phyloP scores from a whole-genome alignment of 1,140 invertebrate species.

The Listronotus bonariensis region DNA sequence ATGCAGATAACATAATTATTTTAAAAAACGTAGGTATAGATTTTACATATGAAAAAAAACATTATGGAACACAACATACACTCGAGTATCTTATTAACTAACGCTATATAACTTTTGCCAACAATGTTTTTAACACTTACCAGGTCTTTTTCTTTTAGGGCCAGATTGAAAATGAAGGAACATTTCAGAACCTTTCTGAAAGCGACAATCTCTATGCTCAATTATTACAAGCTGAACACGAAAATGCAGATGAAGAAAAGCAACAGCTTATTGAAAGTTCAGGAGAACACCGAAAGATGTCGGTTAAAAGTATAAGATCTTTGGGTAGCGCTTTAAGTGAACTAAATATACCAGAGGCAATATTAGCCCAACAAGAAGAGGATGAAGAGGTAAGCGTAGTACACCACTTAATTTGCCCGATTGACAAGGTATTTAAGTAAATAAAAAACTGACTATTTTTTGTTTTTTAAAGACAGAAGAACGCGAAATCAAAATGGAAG shows the following conservation, averaged over 20 bases:
- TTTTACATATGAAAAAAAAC: too few relatives aligned
- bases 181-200: conserved; percentile 67
- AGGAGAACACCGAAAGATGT: conserved; percentile 42
- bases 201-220: conserved; percentile 67
- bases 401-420: too few relatives aligned
- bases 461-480: conserved; percentile 32
- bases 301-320: conserved; percentile 42
- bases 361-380: conserved; percentile 44
- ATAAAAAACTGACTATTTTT: too few relatives aligned
- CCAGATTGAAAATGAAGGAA: conserved; percentile 67
- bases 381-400: conserved; percentile 28
- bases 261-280: conserved; percentile 34
- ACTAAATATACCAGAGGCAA: conserved; percentile 47
- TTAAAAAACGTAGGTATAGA: conserved; percentile 62
- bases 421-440: too few relatives aligned
- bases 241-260: conserved; percentile 42
- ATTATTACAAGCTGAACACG: conserved; percentile 51
- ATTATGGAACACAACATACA: too few relatives aligned
- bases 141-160: conserved; percentile 35
- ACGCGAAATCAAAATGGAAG: conserved; percentile 44
- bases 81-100: too few relatives aligned
- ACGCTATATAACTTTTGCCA: too few relatives aligned
- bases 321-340: conserved; percentile 48
- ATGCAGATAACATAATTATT: conserved; percentile 72
- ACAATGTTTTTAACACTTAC: too few relatives aligned